Percentiles rank a stretch among this genome's conserved stretches.
Conservation (phyloP, 2,113 vertebrate genomes). For the Cyphomyrus plagiostoma region DNA sequence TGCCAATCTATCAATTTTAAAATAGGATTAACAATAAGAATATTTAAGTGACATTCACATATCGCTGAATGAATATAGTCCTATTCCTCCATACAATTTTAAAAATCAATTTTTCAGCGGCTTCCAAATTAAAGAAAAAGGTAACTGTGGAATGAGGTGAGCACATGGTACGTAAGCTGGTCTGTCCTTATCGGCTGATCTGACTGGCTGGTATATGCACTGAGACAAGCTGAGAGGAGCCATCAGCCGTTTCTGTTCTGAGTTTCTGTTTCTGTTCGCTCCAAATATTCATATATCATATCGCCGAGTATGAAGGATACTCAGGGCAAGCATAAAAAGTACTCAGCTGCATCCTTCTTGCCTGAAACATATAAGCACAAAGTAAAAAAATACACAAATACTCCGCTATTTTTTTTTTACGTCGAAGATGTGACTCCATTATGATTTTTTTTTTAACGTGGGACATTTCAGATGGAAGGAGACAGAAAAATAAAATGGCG, state of each 20-base stretch:
- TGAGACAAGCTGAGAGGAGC: neutral
- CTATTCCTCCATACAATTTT: neutral
- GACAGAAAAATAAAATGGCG: constrained; percentile 7
- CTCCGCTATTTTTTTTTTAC: neutral
- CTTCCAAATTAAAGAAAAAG: neutral
- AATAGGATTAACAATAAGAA: neutral
- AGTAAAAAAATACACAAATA: neutral
- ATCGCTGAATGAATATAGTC: neutral
- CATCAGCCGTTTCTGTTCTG: neutral
- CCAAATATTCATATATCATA: neutral
- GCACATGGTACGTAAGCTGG: neutral
- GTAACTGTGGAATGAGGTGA: neutral
- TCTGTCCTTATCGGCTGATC: neutral
- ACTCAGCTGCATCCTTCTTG: neutral
- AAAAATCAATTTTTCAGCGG: neutral
- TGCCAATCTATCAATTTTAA: neutral
- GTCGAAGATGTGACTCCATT: neutral
- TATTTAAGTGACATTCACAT: neutral
- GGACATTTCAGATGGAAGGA: neutral
- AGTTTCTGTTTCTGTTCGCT: neutral
- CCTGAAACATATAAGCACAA: neutral
- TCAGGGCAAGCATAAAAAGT: neutral
- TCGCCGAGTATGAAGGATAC: neutral
- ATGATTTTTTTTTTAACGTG: neutral
- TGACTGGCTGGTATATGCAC: neutral